Base-by-base conservation (phyloP, 1,140 invertebrate genomes). In the Chymomyza costata region DNA sequence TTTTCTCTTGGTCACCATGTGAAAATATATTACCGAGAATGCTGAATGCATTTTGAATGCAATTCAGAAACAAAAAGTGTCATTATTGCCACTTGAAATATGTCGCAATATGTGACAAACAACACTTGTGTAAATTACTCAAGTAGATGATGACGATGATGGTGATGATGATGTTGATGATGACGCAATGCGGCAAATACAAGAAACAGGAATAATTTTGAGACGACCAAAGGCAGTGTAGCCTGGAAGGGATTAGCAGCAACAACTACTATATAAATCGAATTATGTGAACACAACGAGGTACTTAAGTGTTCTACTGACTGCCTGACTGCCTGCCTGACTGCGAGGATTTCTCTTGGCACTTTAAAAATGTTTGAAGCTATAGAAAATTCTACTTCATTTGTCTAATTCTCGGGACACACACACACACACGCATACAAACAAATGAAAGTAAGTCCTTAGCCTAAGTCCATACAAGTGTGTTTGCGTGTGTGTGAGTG, bases 391-490 rank as follows among this genome's bases (percentile, higher is more conserved):
- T 78, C 73, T 80, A 80, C 73, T 78, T 78, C 67, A 78, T 80
- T 80, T 78, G 73, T 78, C 73, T 78, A 80, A 80, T 78, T 78
- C 63, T 51, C 55, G 46, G 61, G 31, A 46, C 47, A 55, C 46
- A 64, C 37, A 38, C 41, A 43, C 19, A 52, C 21, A 39, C 13
- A 45, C 41, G 32, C 6, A 30, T 16, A 17, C 49, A 44, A n/a
- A 58, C 66, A 76, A 76, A 76, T 66, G 71, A 76, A 78, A 76
- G 65, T 76, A 76, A 76, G 78, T 76, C 70, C 71, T 76, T 63
- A 62, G 66, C 54, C 70, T 78, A 78, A 76, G 70, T 62, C 65
- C 45, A 44, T 49, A 15, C 40, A 45, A 56, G 34, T 55, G 65
- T 67, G 34, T 44, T 57, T 37, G 55, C 61, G 53, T 31, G 34